Evolutionary conservation across 2,888 invertebrate genomes (phyloP), one percentile per base, ranked within the genome.

Genomic region (Odontomyia ornata): DNA sequence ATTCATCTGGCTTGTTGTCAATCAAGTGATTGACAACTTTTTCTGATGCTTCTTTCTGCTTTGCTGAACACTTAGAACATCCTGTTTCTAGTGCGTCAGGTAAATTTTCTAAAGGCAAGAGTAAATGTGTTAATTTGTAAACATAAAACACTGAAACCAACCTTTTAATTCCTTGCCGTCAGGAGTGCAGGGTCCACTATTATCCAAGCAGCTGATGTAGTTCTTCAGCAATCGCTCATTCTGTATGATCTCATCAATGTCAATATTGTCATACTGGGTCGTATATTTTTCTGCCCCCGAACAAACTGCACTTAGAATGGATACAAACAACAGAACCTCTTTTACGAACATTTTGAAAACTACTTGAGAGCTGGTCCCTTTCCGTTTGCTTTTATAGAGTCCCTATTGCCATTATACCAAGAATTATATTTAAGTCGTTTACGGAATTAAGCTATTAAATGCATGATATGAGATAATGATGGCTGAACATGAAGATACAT

Each of bases 91-190:
- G 90, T 0, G 93, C 93, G 82, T 93, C 93, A 0, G 93, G 92
- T 64, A 93, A 87, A 80, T 90, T 91, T 76, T 88, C 93, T 93
- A 85, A 79, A 81, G 43, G 25, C 18, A 69, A 18, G 5, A 69
- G 13, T 46, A 67, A 9, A 9, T 36, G n/a, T n/a, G n/a, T 36
- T 13, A 28, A 23, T 3, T 25, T 4, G 60, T 2, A 9, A 36
- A 36, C 3, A 36, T 36, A 5, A 9, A 36, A 3, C 5, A 5
- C 5, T 9, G 3, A 27, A 27, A 43, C 30, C 60, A 84, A 93
- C 93, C 88, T 88, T 92, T 93, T 1, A 94, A 86, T 85, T 91
- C 91, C 81, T 89, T 89, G 78, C 90, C 93, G 82, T 93, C 93
- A 13, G 92, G 88, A 1, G 90, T 92, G 84, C 93, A 93, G 60